Percentiles rank a stretch among this genome's conserved stretches.
phyloP scores from a whole-genome alignment of 2,113 vertebrate species.

The Oreotragus oreotragus region DNA sequence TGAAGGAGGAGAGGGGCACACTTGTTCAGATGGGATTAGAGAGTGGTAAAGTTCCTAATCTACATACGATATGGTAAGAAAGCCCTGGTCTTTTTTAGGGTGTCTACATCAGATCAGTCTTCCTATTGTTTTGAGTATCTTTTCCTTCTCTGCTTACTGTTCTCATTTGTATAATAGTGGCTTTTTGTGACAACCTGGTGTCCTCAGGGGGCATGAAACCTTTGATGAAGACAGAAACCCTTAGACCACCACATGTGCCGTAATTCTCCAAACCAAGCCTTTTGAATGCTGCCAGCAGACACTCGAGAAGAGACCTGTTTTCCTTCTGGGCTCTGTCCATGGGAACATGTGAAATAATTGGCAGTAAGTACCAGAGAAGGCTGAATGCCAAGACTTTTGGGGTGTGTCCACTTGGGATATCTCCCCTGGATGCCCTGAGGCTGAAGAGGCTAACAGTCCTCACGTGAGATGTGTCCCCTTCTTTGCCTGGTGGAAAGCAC shows the following conservation, averaged over 20 bases:
- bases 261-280: not conserved
- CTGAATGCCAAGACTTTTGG: not conserved
- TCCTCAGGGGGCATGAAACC: not conserved
- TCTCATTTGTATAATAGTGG: not conserved
- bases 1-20: not conserved
- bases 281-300: not conserved
- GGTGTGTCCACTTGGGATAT: not conserved
- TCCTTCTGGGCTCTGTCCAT: not conserved
- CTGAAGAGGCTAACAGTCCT: not conserved
- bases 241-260: accelerated
- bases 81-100: not conserved
- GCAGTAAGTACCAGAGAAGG: not conserved
- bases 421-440: too few species aligned
- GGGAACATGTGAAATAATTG: not conserved
- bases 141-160: not conserved
- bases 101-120: not conserved
- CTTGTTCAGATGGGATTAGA: not conserved
- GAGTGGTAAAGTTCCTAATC: not conserved
- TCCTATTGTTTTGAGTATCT: not conserved
- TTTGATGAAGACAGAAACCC: not conserved
- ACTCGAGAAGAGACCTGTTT: not conserved
- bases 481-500: not conserved
- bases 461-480: not conserved
- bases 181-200: not conserved
- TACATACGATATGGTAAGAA: not conserved